Evolutionary conservation across 2,888 invertebrate species (phyloP), one percentile per base, ranked within the genome.

Genomic region (Acheta domesticus): DNA sequence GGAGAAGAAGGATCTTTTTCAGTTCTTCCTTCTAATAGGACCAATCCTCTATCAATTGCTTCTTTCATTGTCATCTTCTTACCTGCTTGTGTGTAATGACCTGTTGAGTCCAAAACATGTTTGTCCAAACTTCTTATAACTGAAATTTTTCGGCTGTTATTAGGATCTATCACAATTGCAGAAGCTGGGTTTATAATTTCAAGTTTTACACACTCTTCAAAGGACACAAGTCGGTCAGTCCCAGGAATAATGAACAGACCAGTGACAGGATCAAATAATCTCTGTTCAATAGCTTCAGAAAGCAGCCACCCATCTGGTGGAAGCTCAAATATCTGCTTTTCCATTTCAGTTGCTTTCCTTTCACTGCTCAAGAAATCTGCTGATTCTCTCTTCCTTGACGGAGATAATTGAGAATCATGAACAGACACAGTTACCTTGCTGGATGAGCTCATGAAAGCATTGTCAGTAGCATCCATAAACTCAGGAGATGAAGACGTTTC

Each of bases 191-290:
- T 94, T 76, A 98, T 93, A 48, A 98, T 92, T 85, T 94, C 92
- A 81, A 96, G 89, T 84, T 93, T 92, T 75, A 98, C 89, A 83
- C 97, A 96, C 86, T 97, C 97, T 86, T 94, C 93, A 83, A 98
- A 93, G 81, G 94, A 93, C 76, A 96, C 91, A 79, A 93, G 88
- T 83, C 95, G 90, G 85, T 96, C 96, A 11, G 96, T 96, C 19
- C 94, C 94, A 2, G 95, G 95, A 82, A 98, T 94, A 20, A 92
- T 91, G 84, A 98, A 96, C 62, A 94, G 88, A 3, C 98, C 98
- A 1, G 91, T 92, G 0, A 91, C 88, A 1, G 97, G 93, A 86
- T 98, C 94, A 83, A 97, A 94, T 4, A 96, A 87, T 79, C 92
- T 92, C 85, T 93, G 92, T 74, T 93, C 90, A 82, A 98, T 95